Conservation (phyloP, 2,797 vertebrate genomes). For the Melanotaenia parkinsoni region DNA sequence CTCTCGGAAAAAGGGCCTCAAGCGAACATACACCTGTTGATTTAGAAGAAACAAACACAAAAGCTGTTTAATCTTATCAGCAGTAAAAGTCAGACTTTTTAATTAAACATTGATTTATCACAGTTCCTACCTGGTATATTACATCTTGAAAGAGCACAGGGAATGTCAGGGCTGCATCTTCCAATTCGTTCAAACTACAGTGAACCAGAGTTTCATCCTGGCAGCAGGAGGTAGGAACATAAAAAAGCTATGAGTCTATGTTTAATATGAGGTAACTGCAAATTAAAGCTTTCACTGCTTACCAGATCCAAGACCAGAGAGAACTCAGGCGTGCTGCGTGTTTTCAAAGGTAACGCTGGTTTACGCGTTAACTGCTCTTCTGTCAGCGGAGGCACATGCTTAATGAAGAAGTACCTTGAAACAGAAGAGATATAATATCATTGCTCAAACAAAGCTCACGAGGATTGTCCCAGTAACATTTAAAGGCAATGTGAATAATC, state of each 20-base stretch:
- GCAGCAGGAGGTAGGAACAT: conserved; percentile 1
- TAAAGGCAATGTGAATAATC: not conserved
- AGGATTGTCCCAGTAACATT: too few species aligned
- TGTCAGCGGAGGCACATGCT: conserved; percentile 96
- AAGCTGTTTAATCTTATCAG: not conserved
- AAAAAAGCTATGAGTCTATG: not conserved
- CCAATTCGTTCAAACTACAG: conserved; percentile 97
- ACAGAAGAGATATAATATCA: conserved; percentile 11
- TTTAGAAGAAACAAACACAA: conserved; percentile 78
- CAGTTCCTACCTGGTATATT: conserved; percentile 93
- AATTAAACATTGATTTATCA: conserved; percentile 51
- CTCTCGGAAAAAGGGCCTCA: conserved; percentile 98
- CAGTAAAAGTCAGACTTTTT: conserved; percentile 81
- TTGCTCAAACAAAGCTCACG: conserved; percentile 3
- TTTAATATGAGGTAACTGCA: not conserved
- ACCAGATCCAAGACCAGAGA: conserved; percentile 98
- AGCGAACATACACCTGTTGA: conserved; percentile 92
- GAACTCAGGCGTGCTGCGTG: conserved; percentile 99
- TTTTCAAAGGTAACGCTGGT: conserved; percentile 97
- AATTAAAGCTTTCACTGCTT: conserved; percentile 31
- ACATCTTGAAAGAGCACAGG: conserved; percentile 99
- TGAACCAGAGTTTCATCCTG: conserved; percentile 99
- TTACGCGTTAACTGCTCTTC: conserved; percentile 98
- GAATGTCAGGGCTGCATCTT: conserved; percentile 98
- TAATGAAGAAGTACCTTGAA: conserved; percentile 98